Evolutionary conservation across 2,888 invertebrate species (phyloP).

Genomic region (Dryococelus australis): DNA sequence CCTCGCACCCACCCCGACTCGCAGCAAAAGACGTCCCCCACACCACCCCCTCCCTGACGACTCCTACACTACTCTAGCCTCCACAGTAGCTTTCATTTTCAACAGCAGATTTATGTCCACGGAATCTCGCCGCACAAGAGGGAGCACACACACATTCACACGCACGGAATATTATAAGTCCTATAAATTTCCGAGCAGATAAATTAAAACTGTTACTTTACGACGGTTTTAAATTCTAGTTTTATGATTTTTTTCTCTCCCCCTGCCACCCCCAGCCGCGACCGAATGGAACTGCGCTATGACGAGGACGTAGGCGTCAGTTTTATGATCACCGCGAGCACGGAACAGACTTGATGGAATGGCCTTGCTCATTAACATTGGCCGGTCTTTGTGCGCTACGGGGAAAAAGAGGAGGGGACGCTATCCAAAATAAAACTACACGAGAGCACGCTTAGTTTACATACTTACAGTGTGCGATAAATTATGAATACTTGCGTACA

Average conservation of each 20-base stretch:
- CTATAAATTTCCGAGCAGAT: conserved; percentile 22
- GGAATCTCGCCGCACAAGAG: neutral
- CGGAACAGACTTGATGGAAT: neutral
- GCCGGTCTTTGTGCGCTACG: neutral
- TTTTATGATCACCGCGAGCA: conserved; percentile 1
- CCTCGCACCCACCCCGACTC: neutral
- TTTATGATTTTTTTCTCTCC: neutral
- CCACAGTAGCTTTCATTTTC: conserved; percentile 28
- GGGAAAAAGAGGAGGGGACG: neutral
- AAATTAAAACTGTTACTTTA: conserved; percentile 26
- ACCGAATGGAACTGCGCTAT: neutral
- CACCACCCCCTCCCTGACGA: neutral
- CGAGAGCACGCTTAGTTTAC: neutral
- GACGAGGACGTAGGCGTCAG: conserved; percentile 7
- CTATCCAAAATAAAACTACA: neutral
- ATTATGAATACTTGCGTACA: neutral
- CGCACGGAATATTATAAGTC: neutral
- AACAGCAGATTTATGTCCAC: conserved; percentile 28
- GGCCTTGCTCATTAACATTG: conserved; percentile 16
- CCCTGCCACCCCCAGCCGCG: neutral
- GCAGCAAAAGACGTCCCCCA: neutral
- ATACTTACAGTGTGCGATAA: neutral
- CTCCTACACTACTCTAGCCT: neutral
- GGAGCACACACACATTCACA: conserved; percentile 2
- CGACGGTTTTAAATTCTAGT: conserved; percentile 12